A percentile compares a stretch with the other conserved stretches of the same genome.
These are phyloP conservation scores for Spea bombifrons DNA, from an alignment of 2,113 vertebrate genomes.

Conservation along the genomic window DNA sequence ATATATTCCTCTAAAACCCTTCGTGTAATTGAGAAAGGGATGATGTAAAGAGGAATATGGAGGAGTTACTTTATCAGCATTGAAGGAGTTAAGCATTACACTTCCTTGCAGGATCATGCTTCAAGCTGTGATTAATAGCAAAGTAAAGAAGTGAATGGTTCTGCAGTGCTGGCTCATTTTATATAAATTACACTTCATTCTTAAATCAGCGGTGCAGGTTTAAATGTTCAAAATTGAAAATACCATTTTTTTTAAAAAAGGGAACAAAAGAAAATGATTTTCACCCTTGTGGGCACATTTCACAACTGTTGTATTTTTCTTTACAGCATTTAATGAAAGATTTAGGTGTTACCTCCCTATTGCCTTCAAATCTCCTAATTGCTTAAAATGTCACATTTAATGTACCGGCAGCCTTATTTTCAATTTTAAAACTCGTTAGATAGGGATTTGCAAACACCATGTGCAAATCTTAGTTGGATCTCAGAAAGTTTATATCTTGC, in stretches of 20 bases:
- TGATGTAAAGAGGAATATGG: not conserved
- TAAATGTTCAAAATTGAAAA: constrained; percentile 28
- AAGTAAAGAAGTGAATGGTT: constrained; percentile 28
- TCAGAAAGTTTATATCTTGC: not conserved
- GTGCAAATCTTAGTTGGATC: not conserved
- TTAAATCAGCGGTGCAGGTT: constrained; percentile 11
- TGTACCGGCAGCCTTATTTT: not conserved
- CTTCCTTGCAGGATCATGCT: constrained; percentile 16
- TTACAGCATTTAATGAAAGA: not conserved
- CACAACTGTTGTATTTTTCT: constrained; percentile 1
- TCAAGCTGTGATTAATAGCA: constrained; percentile 40
- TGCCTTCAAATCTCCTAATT: constrained; percentile 4
- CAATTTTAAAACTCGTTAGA: constrained; percentile 1
- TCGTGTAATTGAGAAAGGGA: not conserved
- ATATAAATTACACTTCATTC: constrained; percentile 38
- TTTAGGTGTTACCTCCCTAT: not conserved
- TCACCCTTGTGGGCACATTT: not conserved
- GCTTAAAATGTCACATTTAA: not conserved
- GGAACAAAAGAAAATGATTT: constrained; percentile 16
- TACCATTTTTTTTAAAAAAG: constrained; percentile 16
- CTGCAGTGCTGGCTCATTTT: constrained; percentile 20
- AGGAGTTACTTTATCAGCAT: not conserved
- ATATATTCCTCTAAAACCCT: too few relatives aligned
- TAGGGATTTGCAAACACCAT: not conserved
- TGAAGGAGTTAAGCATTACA: constrained; percentile 18